phyloP scores from a whole-genome alignment of 1,140 invertebrate species.

The Drosophila repleta region DNA sequence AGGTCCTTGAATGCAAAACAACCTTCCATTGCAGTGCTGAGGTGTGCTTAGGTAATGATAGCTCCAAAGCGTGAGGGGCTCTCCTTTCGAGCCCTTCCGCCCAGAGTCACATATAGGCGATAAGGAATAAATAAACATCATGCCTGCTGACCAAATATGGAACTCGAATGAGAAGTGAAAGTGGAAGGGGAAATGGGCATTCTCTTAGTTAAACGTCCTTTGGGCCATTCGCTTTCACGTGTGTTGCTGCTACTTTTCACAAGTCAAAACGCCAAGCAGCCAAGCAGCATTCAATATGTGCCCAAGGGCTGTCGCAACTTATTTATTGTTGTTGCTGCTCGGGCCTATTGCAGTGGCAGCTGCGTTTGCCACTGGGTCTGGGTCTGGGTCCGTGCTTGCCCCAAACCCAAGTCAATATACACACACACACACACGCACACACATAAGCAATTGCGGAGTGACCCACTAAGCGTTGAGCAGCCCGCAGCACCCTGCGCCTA shows the following conservation, averaged over 20 bases:
- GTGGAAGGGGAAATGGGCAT: no score
- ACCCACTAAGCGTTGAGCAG: constrained; percentile 67
- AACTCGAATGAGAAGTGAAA: no score
- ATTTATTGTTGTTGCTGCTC: constrained; percentile 54
- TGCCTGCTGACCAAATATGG: neutral
- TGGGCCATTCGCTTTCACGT: constrained; percentile 37
- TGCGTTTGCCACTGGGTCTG: constrained; percentile 33
- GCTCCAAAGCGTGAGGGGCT: neutral
- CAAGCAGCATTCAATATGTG: constrained; percentile 46
- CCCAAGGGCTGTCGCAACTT: constrained; percentile 64
- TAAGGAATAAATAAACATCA: neutral
- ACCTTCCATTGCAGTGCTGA: constrained; percentile 79
- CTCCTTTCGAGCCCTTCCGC: neutral
- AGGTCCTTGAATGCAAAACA: constrained; percentile 82
- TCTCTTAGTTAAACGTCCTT: constrained; percentile 27
- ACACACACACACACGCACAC: constrained; percentile 13
- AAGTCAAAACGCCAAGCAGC: constrained; percentile 48
- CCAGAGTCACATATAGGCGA: neutral
- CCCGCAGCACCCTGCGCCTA: constrained; percentile 66
- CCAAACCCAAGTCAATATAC: constrained; percentile 43
- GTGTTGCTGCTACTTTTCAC: constrained; percentile 12
- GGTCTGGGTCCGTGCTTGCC: constrained; percentile 22
- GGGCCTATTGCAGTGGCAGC: constrained; percentile 53
- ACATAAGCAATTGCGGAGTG: constrained; percentile 51
- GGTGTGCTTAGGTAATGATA: constrained; percentile 79